These are phyloP conservation scores for Esperia sulphurella DNA, from an alignment of 2,888 invertebrate genomes.

Conservation along the genomic window DNA sequence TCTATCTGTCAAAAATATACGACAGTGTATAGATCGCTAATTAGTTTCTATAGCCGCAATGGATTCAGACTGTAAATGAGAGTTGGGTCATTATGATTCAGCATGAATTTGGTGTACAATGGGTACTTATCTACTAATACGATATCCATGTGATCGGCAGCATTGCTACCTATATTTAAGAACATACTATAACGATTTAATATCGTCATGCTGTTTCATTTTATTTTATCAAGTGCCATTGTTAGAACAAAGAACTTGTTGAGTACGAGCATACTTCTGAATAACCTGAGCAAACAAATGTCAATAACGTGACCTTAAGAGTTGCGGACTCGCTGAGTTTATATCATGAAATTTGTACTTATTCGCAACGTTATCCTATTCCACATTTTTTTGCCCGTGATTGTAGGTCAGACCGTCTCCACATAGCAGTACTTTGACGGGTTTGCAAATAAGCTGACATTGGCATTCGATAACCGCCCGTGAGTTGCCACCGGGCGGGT, in stretches of 20 bases:
- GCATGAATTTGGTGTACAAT: too few species aligned
- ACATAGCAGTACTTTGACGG: conserved; percentile 57
- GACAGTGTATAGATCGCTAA: too few species aligned
- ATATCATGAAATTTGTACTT: neutral
- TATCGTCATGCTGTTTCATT: too few species aligned
- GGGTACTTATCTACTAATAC: too few species aligned
- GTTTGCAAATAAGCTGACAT: conserved; percentile 71
- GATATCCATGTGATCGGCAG: too few species aligned
- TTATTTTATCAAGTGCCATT: neutral
- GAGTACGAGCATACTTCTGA: neutral
- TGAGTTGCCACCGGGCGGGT: neutral
- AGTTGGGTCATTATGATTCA: too few species aligned
- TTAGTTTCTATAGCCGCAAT: too few species aligned
- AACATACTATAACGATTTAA: too few species aligned
- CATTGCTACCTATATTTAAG: too few species aligned
- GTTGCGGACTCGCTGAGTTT: too few species aligned
- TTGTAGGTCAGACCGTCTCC: conserved; percentile 54
- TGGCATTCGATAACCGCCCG: conserved; percentile 52
- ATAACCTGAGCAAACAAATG: neutral
- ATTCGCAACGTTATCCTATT: neutral
- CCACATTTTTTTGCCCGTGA: conserved; percentile 19
- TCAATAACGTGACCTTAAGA: neutral
- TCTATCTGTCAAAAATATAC: too few species aligned
- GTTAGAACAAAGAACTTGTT: neutral
- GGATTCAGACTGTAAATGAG: too few species aligned